Conservation (phyloP, 2,888 invertebrate genomes). For the Epistrophe grossulariae region DNA sequence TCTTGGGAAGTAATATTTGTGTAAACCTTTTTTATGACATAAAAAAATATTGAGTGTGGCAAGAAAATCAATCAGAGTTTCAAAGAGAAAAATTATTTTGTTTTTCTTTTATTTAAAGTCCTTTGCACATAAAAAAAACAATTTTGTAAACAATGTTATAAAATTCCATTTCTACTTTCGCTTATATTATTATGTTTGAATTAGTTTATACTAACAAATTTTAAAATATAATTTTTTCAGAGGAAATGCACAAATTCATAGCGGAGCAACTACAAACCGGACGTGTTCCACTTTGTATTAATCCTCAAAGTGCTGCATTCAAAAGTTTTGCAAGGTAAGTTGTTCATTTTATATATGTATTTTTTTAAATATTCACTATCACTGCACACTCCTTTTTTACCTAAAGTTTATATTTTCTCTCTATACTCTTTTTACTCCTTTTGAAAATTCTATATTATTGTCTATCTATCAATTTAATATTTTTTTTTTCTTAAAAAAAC, state of each 20-base stretch:
- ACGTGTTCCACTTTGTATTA: constrained; percentile 99
- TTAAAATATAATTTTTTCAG: constrained; percentile 85
- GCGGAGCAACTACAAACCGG: constrained; percentile 97
- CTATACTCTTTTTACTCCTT: constrained; percentile 21
- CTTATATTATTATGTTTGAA: background rate
- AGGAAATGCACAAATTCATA: constrained; percentile 99
- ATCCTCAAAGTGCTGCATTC: constrained; percentile 99
- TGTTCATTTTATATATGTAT: background rate
- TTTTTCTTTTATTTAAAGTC: background rate
- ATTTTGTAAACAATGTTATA: constrained; percentile 30
- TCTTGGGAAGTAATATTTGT: no score
- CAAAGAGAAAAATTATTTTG: no score
- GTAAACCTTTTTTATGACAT: no score
- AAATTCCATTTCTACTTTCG: background rate
- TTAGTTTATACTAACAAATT: constrained; percentile 9
- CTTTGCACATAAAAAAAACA: background rate
- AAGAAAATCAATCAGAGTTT: no score
- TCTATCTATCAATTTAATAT: constrained; percentile 43
- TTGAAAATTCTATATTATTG: constrained; percentile 27
- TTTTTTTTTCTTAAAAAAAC: constrained; percentile 35
- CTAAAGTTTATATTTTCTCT: constrained; percentile 28
- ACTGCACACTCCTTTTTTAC: constrained; percentile 23
- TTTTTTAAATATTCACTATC: constrained; percentile 16
- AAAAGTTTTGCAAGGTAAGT: constrained; percentile 99
- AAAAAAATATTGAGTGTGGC: no score